Conservation (phyloP, 2,113 vertebrate species). For the Chlamydotis undulata region DNA sequence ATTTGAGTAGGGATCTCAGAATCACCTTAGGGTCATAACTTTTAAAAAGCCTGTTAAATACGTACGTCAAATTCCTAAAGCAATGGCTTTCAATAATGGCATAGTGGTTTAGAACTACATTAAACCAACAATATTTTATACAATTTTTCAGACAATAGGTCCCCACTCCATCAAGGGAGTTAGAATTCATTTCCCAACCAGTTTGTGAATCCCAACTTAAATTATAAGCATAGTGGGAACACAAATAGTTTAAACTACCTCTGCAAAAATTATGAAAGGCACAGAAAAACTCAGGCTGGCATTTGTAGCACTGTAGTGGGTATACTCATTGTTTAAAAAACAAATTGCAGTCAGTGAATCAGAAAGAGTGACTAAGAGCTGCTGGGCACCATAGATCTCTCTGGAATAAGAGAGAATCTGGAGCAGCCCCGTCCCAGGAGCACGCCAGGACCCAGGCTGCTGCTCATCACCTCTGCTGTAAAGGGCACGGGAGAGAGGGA, state of each 20-base stretch:
- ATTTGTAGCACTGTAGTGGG: neutral
- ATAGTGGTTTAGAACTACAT: too few relatives aligned
- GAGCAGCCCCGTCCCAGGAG: neutral
- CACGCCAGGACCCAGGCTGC: neutral
- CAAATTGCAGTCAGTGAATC: neutral
- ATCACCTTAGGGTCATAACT: neutral
- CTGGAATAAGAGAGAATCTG: neutral
- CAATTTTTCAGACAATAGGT: neutral
- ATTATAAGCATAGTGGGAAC: neutral
- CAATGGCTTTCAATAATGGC: neutral
- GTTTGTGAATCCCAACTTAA: neutral
- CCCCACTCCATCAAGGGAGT: neutral
- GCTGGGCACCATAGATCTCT: neutral
- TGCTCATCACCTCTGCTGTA: neutral
- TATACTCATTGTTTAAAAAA: neutral
- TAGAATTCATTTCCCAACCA: neutral
- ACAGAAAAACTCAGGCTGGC: neutral
- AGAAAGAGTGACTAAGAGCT: neutral
- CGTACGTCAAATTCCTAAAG: neutral
- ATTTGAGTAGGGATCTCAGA: neutral
- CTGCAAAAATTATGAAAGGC: neutral
- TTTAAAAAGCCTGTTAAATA: neutral
- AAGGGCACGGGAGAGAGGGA: neutral
- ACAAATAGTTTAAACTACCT: neutral
- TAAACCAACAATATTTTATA: neutral